A percentile compares a stretch with the other conserved stretches of the same genome.
Evolutionary conservation across 1,140 invertebrate species (phyloP).

Genomic region (Centruroides vittatus): DNA sequence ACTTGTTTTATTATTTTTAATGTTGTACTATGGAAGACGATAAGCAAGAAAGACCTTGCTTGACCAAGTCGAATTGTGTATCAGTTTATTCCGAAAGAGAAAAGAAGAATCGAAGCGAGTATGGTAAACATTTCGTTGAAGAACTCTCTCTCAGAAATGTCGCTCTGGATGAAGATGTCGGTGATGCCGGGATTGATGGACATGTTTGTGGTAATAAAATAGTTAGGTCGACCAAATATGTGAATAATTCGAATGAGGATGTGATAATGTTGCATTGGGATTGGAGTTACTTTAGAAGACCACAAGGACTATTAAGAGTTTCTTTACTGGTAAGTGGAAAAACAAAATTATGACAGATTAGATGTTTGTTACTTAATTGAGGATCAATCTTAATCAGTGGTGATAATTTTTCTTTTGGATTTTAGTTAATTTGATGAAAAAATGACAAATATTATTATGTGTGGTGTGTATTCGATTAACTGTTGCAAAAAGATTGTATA

Average conservation of each 20-base stretch:
- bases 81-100: constrained; percentile 1
- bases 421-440: too few species aligned
- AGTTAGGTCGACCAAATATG: constrained; percentile 8
- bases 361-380: too few species aligned
- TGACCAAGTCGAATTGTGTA: not conserved
- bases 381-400: too few species aligned
- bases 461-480: too few species aligned
- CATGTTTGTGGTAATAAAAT: constrained; percentile 1
- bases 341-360: not conserved
- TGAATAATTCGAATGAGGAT: not conserved
- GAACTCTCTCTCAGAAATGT: constrained; percentile 14
- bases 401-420: too few species aligned
- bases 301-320: constrained; percentile 8
- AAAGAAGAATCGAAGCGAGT: constrained; percentile 9
- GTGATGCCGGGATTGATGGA: constrained; percentile 4
- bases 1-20: not conserved
- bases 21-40: not conserved
- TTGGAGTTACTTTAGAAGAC: not conserved
- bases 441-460: too few species aligned
- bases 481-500: too few species aligned
- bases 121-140: constrained; percentile 12
- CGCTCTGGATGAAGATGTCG: constrained; percentile 9
- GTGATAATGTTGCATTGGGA: constrained; percentile 8
- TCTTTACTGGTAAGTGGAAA: constrained; percentile 4
- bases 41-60: not conserved